A percentile compares a stretch with the other conserved stretches of the same genome.
phyloP scores from a whole-genome alignment of 2,888 invertebrate genomes.

The Aphidius colemani region DNA sequence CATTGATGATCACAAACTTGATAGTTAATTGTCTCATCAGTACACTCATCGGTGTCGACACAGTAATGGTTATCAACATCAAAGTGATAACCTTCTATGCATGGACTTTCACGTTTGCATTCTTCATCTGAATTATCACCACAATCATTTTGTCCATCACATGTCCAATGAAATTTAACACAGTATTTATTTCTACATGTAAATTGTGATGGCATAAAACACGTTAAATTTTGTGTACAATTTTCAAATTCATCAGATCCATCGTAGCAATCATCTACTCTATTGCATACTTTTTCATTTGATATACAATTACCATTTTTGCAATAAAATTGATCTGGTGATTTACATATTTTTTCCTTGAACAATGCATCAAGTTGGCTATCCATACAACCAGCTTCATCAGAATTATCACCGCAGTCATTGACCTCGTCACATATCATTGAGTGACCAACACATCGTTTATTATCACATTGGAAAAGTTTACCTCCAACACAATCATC shows the following conservation, averaged over 20 bases:
- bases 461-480: conserved; percentile 61
- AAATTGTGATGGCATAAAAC: conserved; percentile 65
- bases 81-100: conserved; percentile 58
- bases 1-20: conserved; percentile 76
- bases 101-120: conserved; percentile 34
- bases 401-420: conserved; percentile 66
- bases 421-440: conserved; percentile 65
- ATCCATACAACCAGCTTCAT: conserved; percentile 62
- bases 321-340: conserved; percentile 45
- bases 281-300: conserved; percentile 56
- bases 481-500: conserved; percentile 29
- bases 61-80: conserved; percentile 33
- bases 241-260: conserved; percentile 56
- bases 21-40: conserved; percentile 48
- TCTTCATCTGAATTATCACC: conserved; percentile 72
- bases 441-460: conserved; percentile 62
- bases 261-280: conserved; percentile 56
- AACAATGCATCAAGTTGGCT: neutral
- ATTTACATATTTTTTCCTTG: conserved; percentile 31
- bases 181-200: conserved; percentile 71
- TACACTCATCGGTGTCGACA: conserved; percentile 70
- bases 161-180: conserved; percentile 68
- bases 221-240: conserved; percentile 54
- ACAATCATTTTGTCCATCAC: conserved; percentile 70
- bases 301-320: conserved; percentile 52